Conservation (phyloP, 2,797 vertebrate species). For the Helarctos malayanus region DNA sequence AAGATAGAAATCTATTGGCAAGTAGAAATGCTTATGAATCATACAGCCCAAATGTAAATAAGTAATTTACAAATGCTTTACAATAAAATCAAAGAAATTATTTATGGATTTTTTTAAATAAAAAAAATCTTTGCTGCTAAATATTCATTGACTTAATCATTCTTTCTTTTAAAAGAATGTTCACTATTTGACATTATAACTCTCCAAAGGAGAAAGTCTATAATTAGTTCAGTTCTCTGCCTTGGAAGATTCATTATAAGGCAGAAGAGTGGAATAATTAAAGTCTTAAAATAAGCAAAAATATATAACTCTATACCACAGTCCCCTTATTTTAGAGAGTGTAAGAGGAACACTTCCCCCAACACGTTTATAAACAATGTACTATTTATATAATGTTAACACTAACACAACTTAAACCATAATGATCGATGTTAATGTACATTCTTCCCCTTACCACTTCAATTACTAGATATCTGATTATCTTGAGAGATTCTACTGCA, state of each 20-base stretch:
- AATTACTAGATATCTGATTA: conserved; percentile 59
- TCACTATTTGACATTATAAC: conserved; percentile 69
- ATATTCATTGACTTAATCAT: conserved; percentile 67
- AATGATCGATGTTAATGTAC: conserved; percentile 58
- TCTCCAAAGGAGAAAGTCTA: conserved; percentile 78
- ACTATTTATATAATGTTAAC: conserved; percentile 80
- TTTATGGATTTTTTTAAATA: conserved; percentile 67
- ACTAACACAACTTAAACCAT: conserved; percentile 72
- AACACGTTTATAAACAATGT: conserved; percentile 77
- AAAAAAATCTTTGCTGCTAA: conserved; percentile 77
- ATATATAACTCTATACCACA: conserved; percentile 75
- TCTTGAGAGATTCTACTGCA: conserved; percentile 8
- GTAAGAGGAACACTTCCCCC: conserved; percentile 78
- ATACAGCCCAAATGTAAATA: conserved; percentile 18
- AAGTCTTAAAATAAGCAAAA: conserved; percentile 74
- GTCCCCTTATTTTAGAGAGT: conserved; percentile 71
- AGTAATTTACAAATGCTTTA: conserved; percentile 67
- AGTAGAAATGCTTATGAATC: conserved; percentile 59
- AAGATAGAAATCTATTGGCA: conserved; percentile 41
- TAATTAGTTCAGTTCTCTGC: conserved; percentile 71
- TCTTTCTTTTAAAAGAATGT: conserved; percentile 74
- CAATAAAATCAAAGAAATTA: conserved; percentile 78
- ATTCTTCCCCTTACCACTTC: conserved; percentile 53
- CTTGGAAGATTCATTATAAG: conserved; percentile 70
- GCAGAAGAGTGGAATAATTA: conserved; percentile 75